Base-by-base conservation (phyloP, 2,797 vertebrate species). In the Pogonophryne albipinna region DNA sequence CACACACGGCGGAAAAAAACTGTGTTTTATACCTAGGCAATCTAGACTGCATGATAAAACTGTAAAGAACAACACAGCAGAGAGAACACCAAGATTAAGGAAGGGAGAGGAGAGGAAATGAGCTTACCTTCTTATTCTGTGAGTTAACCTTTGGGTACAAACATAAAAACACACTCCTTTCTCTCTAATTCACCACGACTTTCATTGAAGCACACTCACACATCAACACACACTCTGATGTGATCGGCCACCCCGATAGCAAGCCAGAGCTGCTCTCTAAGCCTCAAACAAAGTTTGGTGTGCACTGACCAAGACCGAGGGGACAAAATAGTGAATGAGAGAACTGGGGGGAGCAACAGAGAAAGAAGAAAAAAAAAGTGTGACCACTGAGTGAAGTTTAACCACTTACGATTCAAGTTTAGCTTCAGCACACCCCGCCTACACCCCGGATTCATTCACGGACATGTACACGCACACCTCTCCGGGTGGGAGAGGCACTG, bases 261-360 rank as follows among this genome's bases (percentile, higher is more conserved):
- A 46, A 86, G 61, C 75, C 83, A 79, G 80, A 85, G 72, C 82
- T 66, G 78, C 88, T 89, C 86, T 84, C 85, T 93, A 93, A 94
- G 92, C 94, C 91, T 92, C 86, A 92, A 93, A 94, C 91, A 94
- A 95, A 95, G 93, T 94, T 94, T 92, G 87, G 82, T 91, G 91
- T 91, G 94, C 91, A 93, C 80, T 85, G 89, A 93, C 92, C 87
- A 94, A 85, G 80, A 91, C 90, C 57, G 58, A 74, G 66, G 75
- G 89, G 78, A 83, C 73, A 77, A 84, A 85, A 86, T 75, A 64
- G 45, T 15, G 0, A 82, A 79, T 31, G 31, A 59, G 60, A 74
- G 74, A 79, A 78, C 58, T 65, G 80, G 84, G 77, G 85, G 78
- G 70, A 44, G 79, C 52, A 62, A 79, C 60, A 71, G 86, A 70